A percentile compares a stretch with the other conserved stretches of the same genome.
Conservation (phyloP, 2,797 vertebrate species). For the Scolopax bukidnonensis region DNA sequence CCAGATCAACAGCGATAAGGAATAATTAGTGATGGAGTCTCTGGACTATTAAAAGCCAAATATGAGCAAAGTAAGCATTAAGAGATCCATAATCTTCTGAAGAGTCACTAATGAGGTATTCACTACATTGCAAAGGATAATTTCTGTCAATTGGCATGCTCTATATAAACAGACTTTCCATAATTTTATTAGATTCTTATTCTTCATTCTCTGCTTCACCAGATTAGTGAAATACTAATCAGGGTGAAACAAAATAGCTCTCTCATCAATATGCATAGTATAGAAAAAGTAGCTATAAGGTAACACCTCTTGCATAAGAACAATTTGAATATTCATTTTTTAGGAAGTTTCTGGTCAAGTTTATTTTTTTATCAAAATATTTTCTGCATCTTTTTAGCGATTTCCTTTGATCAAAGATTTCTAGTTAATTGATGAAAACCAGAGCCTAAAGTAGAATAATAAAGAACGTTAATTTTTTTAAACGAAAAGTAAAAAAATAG, state of each 20-base stretch:
- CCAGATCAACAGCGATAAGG: not conserved
- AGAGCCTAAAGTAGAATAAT: not conserved
- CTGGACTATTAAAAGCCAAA: not conserved
- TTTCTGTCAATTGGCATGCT: slow-evolving; percentile 25
- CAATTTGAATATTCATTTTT: not conserved
- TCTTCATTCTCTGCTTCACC: slow-evolving; percentile 1
- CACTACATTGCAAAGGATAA: not conserved
- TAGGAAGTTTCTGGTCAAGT: not conserved
- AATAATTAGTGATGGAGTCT: not conserved
- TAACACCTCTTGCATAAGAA: not conserved
- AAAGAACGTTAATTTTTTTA: not conserved
- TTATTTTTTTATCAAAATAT: not conserved
- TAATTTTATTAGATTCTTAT: slow-evolving; percentile 42
- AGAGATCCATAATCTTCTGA: slow-evolving; percentile 7
- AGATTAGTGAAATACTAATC: slow-evolving; percentile 43
- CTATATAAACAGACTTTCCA: slow-evolving; percentile 23
- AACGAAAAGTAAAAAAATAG: not conserved
- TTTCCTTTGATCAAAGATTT: not conserved
- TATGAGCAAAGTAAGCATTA: not conserved
- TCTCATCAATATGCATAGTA: slow-evolving; percentile 21
- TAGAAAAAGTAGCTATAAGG: not conserved
- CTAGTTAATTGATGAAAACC: not conserved
- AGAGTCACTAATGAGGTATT: slow-evolving; percentile 12
- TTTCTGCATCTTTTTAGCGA: not conserved
- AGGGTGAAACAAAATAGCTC: not conserved